Base-by-base conservation (phyloP, 2,888 invertebrate genomes). In the Conops quadrifasciatus region DNA sequence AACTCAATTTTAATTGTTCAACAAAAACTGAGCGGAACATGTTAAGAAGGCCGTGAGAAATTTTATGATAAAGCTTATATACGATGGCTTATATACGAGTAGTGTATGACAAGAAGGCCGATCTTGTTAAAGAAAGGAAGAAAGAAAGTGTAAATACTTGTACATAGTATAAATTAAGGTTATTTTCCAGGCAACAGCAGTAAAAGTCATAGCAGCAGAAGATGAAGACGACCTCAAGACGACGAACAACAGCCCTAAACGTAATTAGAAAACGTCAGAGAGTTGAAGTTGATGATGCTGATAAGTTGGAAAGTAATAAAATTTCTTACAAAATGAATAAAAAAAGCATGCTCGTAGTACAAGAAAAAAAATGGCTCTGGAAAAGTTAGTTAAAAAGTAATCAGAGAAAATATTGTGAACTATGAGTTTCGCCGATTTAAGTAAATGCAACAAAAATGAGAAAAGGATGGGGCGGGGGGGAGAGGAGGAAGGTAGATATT, bases 321-420 rank as follows among this genome's bases (percentile, higher is more conserved):
- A 56, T 1, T 49, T 16, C 13, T 13, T 16, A 19, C 16, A n/a
- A 49, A 19, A 49, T 24, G 58, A 58, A 24, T 28, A 24, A 15
- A 1, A 28, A 1, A n/a, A 19, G 49, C 1, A 45, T 9, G 45
- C 11, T 1, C 1, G 1, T 13, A 56, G 24, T 21, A 4, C 7
- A 19, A 56, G 7, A 2, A 56, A 11, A 21, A 56, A 24, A 21
- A 56, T 24, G 53, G 19, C 53, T 21, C 28, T 7, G 9, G 36
- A 36, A 58, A 58, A 58, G 58, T 58, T 58, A 58, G 58, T 58
- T 58, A 28, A 28, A 58, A 58, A 28, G 28, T 58, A 58, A 58
- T 58, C 58, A 58, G 16, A 5, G 58, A 16, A 15, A 28, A 28
- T 16, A 21, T n/a, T 21, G 2, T 21, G 2, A 53, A 28, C 15